Evolutionary conservation across 1,140 invertebrate genomes (phyloP).

Genomic region (Sarcophaga bullata): DNA sequence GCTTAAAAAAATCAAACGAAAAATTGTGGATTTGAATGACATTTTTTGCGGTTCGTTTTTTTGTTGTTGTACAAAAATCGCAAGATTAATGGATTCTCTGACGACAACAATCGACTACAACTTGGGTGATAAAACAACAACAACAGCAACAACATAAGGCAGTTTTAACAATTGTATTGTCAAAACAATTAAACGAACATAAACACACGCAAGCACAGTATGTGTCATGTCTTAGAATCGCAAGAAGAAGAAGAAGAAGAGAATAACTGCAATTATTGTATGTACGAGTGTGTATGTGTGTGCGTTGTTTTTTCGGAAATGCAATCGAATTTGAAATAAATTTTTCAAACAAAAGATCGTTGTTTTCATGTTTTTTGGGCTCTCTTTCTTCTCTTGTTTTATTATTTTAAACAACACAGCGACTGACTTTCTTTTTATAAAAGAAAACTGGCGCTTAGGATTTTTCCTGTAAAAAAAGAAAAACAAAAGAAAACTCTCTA

Average conservation of each 20-base stretch:
- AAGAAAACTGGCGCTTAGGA: not conserved
- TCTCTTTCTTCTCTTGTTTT: no score
- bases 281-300: not conserved
- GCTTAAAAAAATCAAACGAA: not conserved
- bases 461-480: not conserved
- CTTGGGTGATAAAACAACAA: no score
- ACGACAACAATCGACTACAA: no score
- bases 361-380: not conserved
- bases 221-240: no score
- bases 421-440: not conserved
- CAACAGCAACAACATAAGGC: no score
- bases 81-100: not conserved
- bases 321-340: not conserved
- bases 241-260: not conserved
- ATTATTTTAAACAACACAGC: not conserved
- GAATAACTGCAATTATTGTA: not conserved
- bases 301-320: not conserved
- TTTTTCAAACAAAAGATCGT: constrained; percentile 13
- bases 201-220: no score
- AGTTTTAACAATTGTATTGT: no score
- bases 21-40: not conserved
- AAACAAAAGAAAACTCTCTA: not conserved
- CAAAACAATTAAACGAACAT: no score
- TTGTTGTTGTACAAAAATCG: not conserved
- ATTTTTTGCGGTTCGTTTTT: no score